Evolutionary conservation across 2,888 invertebrate species (phyloP).

Genomic region (Erebia aethiops): DNA sequence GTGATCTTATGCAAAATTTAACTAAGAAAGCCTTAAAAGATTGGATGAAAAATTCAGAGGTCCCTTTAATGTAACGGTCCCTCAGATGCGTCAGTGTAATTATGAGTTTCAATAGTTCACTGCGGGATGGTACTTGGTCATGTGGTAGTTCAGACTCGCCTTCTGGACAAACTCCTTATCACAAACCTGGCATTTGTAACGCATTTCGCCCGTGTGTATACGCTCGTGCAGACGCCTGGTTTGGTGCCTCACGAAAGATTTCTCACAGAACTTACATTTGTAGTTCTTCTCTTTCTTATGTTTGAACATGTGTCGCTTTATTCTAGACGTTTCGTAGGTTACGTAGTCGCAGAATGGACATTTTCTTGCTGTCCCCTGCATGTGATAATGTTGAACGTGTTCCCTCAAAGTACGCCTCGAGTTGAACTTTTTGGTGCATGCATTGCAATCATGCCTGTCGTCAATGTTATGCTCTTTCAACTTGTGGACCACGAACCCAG

Average conservation of each 20-base stretch:
- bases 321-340: constrained; percentile 55
- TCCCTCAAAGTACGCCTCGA: constrained; percentile 56
- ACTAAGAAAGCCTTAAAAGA: too few species aligned
- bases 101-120: constrained; percentile 8
- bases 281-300: constrained; percentile 69
- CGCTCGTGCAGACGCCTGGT: constrained; percentile 62
- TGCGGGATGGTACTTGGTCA: constrained; percentile 71
- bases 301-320: constrained; percentile 60
- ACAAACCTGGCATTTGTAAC: constrained; percentile 65
- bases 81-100: not conserved
- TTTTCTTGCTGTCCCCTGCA: constrained; percentile 63
- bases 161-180: constrained; percentile 74
- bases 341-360: constrained; percentile 65
- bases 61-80: too few species aligned
- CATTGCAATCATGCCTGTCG: constrained; percentile 64
- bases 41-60: too few species aligned
- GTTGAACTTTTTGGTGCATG: constrained; percentile 65
- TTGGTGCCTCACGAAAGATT: constrained; percentile 65
- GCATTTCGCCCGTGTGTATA: constrained; percentile 69
- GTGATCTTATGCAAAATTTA: too few species aligned
- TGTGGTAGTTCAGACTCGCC: constrained; percentile 73
- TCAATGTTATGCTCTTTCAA: constrained; percentile 61
- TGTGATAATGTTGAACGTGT: constrained; percentile 66
- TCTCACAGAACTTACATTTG: constrained; percentile 70
- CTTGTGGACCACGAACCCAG: constrained; percentile 34